Base-by-base conservation (phyloP, 92 coral and sea anemone species). In the Epizoanthus rinbou region DNA sequence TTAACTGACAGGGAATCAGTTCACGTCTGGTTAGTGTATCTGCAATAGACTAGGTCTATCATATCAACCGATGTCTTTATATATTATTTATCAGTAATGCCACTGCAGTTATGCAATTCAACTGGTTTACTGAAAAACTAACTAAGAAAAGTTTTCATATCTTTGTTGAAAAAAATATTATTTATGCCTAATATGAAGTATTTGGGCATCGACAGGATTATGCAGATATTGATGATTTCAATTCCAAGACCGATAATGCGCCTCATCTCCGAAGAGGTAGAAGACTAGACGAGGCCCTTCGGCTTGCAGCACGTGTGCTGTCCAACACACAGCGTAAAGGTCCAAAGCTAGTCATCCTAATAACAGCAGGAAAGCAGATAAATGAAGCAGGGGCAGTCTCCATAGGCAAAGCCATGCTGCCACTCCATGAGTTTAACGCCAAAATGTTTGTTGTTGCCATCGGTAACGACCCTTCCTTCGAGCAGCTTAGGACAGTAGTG, bases 211-310 rank as follows among this genome's bases (percentile, higher is more conserved):
- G 17, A 39, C 67, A 76, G 82, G 82, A 76, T 58, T 59, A 76
- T 76, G 63, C 3, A 18, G 82, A 60, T 58, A 76, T 76, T 56
- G 82, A 76, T 22, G 82, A 76, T 19, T 39, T 76, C 24, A 76
- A 76, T 16, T 4, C 16, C 10, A 76, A 76, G 59, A 59, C 63
- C 57, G 68, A 59, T 56, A 60, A 59, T 13, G 69, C 82, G 16
- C 82, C 82, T 7, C 82, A 76, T 59, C 57, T 76, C 11, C 24
- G 19, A 18, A 93, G 93, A 11, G 81, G 74, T 64, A 84, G 94
- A 73, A 67, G 97, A 23, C 72, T 90, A 53, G 97, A 93, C 54
- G 54, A 82, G 19, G 94, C 94, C 8, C 81, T 91, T 23, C 69
- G 76, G 73, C 85, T 80, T 41, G 92, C 97, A 22, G 85, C 76